Base-by-base conservation (phyloP, 2,113 vertebrate species). In the Motacilla tschutschensis region DNA sequence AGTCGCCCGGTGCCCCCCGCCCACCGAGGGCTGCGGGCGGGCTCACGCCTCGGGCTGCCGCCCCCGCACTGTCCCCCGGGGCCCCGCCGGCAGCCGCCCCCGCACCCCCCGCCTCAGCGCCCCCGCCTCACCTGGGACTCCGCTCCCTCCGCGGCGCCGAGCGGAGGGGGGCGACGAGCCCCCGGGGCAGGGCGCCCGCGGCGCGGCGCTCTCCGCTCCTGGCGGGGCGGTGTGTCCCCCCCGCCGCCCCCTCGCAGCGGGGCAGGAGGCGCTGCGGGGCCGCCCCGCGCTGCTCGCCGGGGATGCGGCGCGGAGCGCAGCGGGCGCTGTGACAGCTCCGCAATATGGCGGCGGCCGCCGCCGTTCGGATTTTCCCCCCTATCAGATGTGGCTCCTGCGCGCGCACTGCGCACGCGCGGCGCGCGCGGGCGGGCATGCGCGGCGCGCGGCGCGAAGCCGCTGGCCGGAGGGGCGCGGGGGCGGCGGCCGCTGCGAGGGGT, bases 281-380 rank as follows among this genome's bases (percentile, higher is more conserved):
- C 51, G 24, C 88, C 79, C 59, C 55, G 76, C 35, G 60, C 51
- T 47, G 43, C 38, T 79, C 17, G 69, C 81, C 44, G 31, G 66
- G 38, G 59, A 69, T 40, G 53, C 67, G 50, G 57, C 72, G 73
- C 81, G 31, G 14, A 75, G 66, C 64, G 79, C 74, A 40, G 71
- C 83, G 47, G 50, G 74, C 70, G 93, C 94, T 95, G 84, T 76
- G 73, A 96, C 95, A 95, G 95, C 90, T 95, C 93, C 65, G 90
- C 97, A 97, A 97, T 97, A 97, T 97, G 96, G 96, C 97, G 89
- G 91, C 85, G 4, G 16, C 22, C 17, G 58, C 85, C 79, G 47
- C 74, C 67, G 70, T 74, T 89, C 76, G 53, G 85, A 75, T 90
- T 82, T 79, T 41, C 33, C 66, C 74, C 64, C 77, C 85, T 47